phyloP scores from a whole-genome alignment of 2,113 vertebrate genomes.

The Aplodontia rufa region DNA sequence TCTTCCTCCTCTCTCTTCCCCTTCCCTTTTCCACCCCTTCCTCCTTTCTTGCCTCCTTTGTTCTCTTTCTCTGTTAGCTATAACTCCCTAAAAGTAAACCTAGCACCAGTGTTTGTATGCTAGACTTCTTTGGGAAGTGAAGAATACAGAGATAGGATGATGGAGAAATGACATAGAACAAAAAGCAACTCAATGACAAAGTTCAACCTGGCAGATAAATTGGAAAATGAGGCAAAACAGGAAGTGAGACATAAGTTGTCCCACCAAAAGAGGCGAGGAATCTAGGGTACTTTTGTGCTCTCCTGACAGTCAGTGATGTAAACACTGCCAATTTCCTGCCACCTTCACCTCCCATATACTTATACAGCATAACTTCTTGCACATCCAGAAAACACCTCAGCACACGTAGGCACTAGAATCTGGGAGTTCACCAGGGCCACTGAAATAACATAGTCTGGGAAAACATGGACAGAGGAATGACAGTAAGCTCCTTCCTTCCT shows the following conservation, averaged over 20 bases:
- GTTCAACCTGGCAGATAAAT: not conserved
- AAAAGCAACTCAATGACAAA: not conserved
- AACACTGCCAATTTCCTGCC: not conserved
- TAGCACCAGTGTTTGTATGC: not conserved
- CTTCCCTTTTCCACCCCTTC: not conserved
- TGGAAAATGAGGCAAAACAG: not conserved
- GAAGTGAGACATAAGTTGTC: not conserved
- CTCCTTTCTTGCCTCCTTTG: too few species aligned
- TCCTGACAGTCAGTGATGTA: too few species aligned
- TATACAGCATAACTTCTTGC: too few species aligned
- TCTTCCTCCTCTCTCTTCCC: too few species aligned
- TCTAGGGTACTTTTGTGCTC: too few species aligned
- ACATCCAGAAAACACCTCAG: too few species aligned
- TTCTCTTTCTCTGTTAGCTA: not conserved
- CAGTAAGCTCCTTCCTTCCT: not conserved
- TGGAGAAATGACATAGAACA: not conserved
- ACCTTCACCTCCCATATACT: not conserved
- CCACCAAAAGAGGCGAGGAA: not conserved
- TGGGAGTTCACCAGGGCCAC: not conserved
- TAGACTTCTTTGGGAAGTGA: not conserved
- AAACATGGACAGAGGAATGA: not conserved
- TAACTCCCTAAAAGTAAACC: not conserved
- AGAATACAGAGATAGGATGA: not conserved
- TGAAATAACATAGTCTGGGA: not conserved
- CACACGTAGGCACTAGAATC: too few species aligned